phyloP scores from a whole-genome alignment of 2,888 invertebrate genomes.

The Lamellibrachia columna region DNA sequence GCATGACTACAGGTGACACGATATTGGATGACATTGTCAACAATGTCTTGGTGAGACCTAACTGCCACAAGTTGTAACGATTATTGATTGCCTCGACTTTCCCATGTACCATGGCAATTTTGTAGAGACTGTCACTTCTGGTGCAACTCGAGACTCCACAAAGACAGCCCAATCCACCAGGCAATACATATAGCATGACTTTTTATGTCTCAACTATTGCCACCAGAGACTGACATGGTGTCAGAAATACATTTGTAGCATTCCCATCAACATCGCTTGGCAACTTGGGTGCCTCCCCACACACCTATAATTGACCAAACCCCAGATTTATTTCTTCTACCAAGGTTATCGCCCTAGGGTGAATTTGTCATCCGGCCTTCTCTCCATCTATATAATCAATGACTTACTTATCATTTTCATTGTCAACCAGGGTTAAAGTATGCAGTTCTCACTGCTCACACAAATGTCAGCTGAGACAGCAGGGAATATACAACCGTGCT shows the following conservation, averaged over 20 bases:
- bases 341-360: too few species aligned
- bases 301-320: background rate
- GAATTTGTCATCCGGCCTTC: background rate
- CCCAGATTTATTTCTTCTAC: background rate
- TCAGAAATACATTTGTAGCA: background rate
- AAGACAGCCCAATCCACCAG: background rate
- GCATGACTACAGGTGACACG: background rate
- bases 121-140: too few species aligned
- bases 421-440: background rate
- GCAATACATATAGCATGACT: background rate
- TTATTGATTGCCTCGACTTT: background rate
- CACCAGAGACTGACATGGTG: background rate
- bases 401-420: background rate
- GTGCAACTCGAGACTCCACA: background rate
- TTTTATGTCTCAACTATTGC: background rate
- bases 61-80: background rate
- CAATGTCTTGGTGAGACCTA: background rate
- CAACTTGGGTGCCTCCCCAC: background rate
- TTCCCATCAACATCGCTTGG: background rate
- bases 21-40: background rate
- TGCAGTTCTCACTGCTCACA: background rate
- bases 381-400: background rate
- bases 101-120: too few species aligned
- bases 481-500: background rate
- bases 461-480: background rate